Conservation (phyloP, 2,113 vertebrate species). For the Megaceryle maxima region DNA sequence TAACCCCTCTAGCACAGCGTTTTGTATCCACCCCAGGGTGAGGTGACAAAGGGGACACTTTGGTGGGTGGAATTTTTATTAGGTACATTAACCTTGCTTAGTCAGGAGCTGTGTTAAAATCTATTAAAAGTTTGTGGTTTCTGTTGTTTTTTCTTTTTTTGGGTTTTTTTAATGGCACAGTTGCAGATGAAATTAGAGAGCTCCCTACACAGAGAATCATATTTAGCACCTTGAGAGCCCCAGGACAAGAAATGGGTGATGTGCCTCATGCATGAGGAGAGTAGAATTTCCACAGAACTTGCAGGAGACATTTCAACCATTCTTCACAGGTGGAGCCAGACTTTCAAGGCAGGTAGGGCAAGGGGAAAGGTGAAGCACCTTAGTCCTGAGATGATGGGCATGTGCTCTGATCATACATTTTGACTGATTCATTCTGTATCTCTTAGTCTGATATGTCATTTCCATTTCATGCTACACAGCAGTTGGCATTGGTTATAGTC, state of each 20-base stretch:
- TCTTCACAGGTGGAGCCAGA: neutral
- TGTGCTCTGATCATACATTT: neutral
- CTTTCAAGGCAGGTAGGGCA: neutral
- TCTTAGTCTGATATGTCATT: neutral
- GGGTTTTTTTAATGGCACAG: too few species aligned
- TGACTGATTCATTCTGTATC: neutral
- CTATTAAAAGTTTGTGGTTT: neutral
- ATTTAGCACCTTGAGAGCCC: neutral
- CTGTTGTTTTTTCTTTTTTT: neutral
- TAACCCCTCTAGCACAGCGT: neutral
- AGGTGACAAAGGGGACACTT: neutral
- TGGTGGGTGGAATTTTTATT: neutral
- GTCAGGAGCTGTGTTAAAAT: neutral
- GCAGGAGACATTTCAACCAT: fast-evolving
- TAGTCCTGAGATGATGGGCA: neutral
- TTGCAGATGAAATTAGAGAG: neutral
- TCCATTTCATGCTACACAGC: neutral
- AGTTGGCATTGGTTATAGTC: slow-evolving; percentile 37
- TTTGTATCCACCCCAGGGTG: neutral
- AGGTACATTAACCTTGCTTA: neutral
- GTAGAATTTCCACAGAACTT: neutral
- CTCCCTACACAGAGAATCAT: neutral
- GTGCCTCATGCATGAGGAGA: neutral
- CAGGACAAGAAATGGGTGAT: neutral
- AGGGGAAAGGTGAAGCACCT: neutral